Evolutionary conservation across 2,113 vertebrate species (phyloP).

Genomic region (Brachypodius melanocephalos): DNA sequence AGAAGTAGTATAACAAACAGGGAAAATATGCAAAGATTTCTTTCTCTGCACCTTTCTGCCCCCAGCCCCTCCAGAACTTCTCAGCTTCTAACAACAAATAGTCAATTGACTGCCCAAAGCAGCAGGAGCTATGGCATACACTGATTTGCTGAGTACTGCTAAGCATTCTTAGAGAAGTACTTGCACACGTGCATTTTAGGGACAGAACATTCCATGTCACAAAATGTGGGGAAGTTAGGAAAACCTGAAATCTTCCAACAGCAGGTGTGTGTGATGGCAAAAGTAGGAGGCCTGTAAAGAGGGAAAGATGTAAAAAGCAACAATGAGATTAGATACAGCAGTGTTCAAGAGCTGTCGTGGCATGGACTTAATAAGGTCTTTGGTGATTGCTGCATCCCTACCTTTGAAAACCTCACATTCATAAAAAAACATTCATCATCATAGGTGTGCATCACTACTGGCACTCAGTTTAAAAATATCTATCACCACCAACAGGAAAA

Average conservation of each 20-base stretch:
- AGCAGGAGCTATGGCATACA: background rate
- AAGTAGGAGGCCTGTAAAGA: background rate
- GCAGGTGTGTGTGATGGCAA: background rate
- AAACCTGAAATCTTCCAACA: background rate
- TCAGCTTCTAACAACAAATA: background rate
- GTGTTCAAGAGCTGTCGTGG: background rate
- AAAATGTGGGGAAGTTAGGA: background rate
- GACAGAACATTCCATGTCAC: accelerated
- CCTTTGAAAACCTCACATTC: background rate
- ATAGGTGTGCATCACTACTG: background rate
- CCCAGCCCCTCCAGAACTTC: background rate
- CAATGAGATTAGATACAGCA: background rate
- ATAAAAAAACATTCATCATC: background rate
- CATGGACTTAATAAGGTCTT: background rate
- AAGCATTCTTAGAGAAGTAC: background rate
- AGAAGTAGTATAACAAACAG: background rate
- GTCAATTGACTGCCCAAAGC: background rate
- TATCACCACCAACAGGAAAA: background rate
- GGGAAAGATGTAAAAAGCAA: background rate
- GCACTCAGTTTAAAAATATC: background rate
- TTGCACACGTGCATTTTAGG: background rate
- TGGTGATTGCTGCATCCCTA: background rate
- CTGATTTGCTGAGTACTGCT: background rate
- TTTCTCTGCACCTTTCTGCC: background rate
- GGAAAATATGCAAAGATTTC: background rate